Conservation (phyloP, 1,140 invertebrate genomes). For the Drosophila melanica region DNA sequence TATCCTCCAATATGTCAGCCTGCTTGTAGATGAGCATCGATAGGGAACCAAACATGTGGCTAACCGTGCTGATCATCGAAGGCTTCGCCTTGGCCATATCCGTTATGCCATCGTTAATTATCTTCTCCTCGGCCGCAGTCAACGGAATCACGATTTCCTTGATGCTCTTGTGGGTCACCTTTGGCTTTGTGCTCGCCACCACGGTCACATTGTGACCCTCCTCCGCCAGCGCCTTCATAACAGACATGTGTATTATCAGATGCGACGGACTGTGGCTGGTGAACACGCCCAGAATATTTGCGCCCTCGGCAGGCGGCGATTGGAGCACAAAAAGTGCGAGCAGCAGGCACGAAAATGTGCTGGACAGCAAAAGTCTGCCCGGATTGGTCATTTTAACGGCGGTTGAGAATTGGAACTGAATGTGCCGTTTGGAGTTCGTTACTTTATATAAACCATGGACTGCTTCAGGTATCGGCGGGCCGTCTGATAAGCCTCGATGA, state of each 20-base stretch:
- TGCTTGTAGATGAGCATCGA: slow-evolving; percentile 57
- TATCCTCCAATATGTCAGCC: slow-evolving; percentile 61
- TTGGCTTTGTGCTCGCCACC: slow-evolving; percentile 46
- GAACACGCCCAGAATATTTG: slow-evolving; percentile 79
- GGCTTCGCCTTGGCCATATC: slow-evolving; percentile 55
- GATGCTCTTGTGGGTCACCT: slow-evolving; percentile 74
- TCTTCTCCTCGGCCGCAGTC: slow-evolving; percentile 45
- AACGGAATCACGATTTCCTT: slow-evolving; percentile 70
- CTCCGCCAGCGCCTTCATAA: slow-evolving; percentile 70
- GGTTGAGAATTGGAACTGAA: slow-evolving; percentile 1
- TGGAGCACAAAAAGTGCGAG: slow-evolving; percentile 49
- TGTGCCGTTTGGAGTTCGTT: not conserved
- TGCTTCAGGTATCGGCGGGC: not conserved
- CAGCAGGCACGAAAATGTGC: slow-evolving; percentile 42
- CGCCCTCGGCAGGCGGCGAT: slow-evolving; percentile 23
- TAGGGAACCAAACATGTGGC: slow-evolving; percentile 48
- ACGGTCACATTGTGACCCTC: slow-evolving; percentile 77
- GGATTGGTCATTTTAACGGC: slow-evolving; percentile 36
- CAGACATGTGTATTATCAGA: slow-evolving; percentile 75
- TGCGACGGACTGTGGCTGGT: slow-evolving; percentile 78
- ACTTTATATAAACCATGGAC: slow-evolving; percentile 15
- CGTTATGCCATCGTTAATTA: slow-evolving; percentile 49
- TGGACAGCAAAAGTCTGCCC: slow-evolving; percentile 12
- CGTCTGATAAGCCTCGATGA: slow-evolving; percentile 18
- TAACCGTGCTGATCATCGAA: slow-evolving; percentile 49